Evolutionary conservation across 92 coral and sea anemone species (phyloP), one percentile per base, ranked within the genome.

Genomic region (Ricordea florida): DNA sequence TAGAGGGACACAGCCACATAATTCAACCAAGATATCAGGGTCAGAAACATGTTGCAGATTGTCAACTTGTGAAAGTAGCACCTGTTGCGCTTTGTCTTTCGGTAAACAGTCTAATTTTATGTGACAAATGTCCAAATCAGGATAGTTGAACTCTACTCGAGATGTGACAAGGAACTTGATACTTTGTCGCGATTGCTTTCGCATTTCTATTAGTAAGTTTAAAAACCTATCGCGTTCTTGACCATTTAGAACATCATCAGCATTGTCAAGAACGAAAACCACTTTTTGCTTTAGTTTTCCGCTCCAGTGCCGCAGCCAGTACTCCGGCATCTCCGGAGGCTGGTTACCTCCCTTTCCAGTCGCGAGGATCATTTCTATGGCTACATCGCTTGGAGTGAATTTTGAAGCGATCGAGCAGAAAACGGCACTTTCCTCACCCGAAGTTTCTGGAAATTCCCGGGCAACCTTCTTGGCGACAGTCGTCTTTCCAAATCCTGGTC

Each of bases 1-100:
- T 1, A 80, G 66, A 70, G 86, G 86, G 9, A 80, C 74, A 50
- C 48, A 29, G 30, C 80, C 86, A 62, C 86, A 80, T 3, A 80
- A 30, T 2, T 72, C 62, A 13, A 35, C 61, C 30, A 50, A 14
- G 3, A 15, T n/a, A 6, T 22, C 7, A 11, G 61, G 25, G 1
- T 68, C 9, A 1, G 24, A 10, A 5, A 68, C 60, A 14, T 23
- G 8, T 0, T 34, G 7, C 8, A 22, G 7, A 16, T 1, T 34
- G 2, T 25, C 31, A 6, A 67, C 48, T 10, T 50, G 27, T 0
- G 62, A 49, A 68, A 68, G 48, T 13, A 68, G 17, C 2, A 49
- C 27, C 6, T 6, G 23, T 9, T 0, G 10, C 9, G 75, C 75
- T 1, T 68, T 36, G 6, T 35, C 62, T 32, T 2, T 35, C 6